Conservation (phyloP, 2,888 invertebrate genomes). For the Ophioninae sp. region DNA sequence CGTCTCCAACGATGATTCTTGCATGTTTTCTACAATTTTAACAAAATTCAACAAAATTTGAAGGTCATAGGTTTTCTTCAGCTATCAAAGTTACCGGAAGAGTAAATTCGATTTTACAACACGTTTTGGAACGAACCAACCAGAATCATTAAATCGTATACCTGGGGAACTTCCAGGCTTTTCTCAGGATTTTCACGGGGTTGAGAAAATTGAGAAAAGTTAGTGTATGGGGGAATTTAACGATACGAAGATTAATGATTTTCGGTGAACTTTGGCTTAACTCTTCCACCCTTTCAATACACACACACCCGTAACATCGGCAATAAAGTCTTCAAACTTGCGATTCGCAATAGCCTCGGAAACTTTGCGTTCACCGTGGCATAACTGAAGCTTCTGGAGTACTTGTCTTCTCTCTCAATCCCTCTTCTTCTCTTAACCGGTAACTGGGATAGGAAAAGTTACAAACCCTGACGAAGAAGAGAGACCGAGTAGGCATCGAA, state of each 20-base stretch:
- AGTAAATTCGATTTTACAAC: neutral
- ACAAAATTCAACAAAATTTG: neutral
- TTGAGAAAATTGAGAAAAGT: slow-evolving; percentile 22
- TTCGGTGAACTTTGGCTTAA: slow-evolving; percentile 52
- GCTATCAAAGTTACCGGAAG: neutral
- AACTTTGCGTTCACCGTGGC: slow-evolving; percentile 59
- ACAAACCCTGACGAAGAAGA: slow-evolving; percentile 58
- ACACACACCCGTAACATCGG: slow-evolving; percentile 12
- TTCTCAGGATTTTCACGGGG: slow-evolving; percentile 12
- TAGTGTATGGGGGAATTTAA: slow-evolving; percentile 37
- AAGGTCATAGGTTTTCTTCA: neutral
- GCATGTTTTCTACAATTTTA: slow-evolving; percentile 47
- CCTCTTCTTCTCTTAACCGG: neutral
- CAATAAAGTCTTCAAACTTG: slow-evolving; percentile 61
- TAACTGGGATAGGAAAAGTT: slow-evolving; percentile 50
- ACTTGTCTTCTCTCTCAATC: slow-evolving; percentile 9
- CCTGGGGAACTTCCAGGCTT: neutral
- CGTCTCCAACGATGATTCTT: slow-evolving; percentile 48
- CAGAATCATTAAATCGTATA: neutral
- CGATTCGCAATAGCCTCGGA: slow-evolving; percentile 59
- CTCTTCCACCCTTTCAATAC: slow-evolving; percentile 48
- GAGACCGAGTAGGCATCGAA: slow-evolving; percentile 38
- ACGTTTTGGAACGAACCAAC: neutral
- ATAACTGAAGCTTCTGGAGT: slow-evolving; percentile 43
- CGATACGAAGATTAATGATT: slow-evolving; percentile 56